Evolutionary conservation across 2,888 invertebrate genomes (phyloP).

Genomic region (Tenthredo livida): DNA sequence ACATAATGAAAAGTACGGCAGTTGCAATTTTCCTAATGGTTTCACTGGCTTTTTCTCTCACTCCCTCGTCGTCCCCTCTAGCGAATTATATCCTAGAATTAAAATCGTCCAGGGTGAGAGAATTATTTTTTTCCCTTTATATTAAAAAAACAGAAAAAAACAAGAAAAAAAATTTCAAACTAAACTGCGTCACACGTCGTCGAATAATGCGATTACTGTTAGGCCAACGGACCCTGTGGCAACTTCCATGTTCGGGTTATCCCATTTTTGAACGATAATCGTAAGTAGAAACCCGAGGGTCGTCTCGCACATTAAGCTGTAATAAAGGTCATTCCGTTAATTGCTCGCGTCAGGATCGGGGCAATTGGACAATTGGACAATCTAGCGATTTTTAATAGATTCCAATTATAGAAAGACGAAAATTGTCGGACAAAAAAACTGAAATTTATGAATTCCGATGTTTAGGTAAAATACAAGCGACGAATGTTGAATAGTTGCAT

Average conservation of each 20-base stretch:
- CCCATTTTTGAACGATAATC: constrained; percentile 22
- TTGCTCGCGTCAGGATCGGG: background rate
- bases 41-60: background rate
- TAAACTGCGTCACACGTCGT: constrained; percentile 39
- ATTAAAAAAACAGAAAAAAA: too few species aligned
- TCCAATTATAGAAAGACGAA: background rate
- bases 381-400: background rate
- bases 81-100: background rate
- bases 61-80: background rate
- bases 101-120: background rate
- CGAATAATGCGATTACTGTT: constrained; percentile 32
- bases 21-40: constrained; percentile 34
- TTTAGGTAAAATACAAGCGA: background rate
- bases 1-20: background rate
- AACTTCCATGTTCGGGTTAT: background rate
- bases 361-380: background rate
- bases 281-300: background rate
- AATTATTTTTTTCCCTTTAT: background rate
- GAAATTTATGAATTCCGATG: background rate
- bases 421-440: background rate
- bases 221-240: background rate
- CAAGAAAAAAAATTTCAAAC: too few species aligned
- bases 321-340: constrained; percentile 8
- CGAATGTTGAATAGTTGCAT: background rate
- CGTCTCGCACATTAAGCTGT: background rate